Percentiles rank a stretch among this genome's conserved stretches.
phyloP scores from a whole-genome alignment of 2,797 vertebrate species.

The Sternotherus odoratus region DNA sequence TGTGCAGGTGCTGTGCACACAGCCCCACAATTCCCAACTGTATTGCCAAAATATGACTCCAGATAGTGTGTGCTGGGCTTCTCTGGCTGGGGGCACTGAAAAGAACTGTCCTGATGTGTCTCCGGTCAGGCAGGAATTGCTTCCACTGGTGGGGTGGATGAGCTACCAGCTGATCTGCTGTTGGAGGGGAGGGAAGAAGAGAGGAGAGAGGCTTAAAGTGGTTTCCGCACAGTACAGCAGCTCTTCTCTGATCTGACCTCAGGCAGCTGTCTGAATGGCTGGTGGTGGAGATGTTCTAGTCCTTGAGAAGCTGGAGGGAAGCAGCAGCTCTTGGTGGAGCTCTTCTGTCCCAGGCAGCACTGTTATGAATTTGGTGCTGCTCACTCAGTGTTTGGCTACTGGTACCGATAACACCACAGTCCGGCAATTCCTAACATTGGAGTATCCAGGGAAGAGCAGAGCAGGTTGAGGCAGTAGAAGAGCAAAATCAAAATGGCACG shows the following conservation, averaged over 20 bases:
- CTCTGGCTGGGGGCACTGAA: not conserved
- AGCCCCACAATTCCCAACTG: not conserved
- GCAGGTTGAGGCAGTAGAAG: not conserved
- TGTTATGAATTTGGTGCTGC: not conserved
- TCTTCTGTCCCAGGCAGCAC: not conserved
- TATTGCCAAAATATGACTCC: fast-evolving
- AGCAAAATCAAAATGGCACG: not conserved
- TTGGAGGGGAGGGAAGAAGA: not conserved
- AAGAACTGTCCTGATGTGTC: not conserved
- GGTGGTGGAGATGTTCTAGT: not conserved
- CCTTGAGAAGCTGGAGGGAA: not conserved
- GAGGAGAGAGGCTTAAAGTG: not conserved
- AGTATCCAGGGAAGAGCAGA: not conserved
- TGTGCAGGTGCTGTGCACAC: not conserved
- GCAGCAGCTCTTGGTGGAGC: not conserved
- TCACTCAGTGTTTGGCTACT: not conserved
- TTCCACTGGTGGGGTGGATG: not conserved
- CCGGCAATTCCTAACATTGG: not conserved
- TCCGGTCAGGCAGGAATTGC: not conserved
- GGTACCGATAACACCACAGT: not conserved
- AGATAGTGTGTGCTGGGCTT: not conserved
- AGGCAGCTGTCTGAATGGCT: not conserved
- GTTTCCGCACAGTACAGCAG: not conserved
- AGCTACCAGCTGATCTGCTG: not conserved
- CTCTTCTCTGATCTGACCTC: not conserved